Percentiles rank a stretch among this genome's conserved stretches.
phyloP scores from a whole-genome alignment of 2,888 invertebrate species.

The Syritta pipiens region DNA sequence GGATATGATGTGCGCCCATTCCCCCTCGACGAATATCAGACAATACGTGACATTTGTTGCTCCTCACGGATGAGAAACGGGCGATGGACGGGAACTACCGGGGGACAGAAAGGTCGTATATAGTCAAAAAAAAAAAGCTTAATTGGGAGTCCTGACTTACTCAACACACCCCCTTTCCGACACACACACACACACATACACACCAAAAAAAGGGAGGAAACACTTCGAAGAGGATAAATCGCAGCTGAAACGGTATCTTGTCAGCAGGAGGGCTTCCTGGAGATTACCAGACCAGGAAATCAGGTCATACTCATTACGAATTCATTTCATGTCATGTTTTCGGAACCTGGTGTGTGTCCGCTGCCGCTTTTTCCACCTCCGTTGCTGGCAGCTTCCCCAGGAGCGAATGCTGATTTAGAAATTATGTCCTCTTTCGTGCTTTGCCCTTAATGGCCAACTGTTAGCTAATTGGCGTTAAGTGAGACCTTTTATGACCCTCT shows the following conservation, averaged over 20 bases:
- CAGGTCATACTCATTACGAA: slow-evolving; percentile 67
- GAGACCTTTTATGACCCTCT: slow-evolving; percentile 56
- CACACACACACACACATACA: not conserved
- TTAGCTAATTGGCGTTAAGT: slow-evolving; percentile 69
- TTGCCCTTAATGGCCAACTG: slow-evolving; percentile 62
- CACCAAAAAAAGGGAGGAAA: not conserved
- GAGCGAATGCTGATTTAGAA: slow-evolving; percentile 55
- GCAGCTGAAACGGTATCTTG: slow-evolving; percentile 54
- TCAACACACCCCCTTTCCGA: not conserved
- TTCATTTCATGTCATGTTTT: slow-evolving; percentile 65
- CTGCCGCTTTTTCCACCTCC: too few species aligned
- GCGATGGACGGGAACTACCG: too few species aligned
- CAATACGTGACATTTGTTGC: slow-evolving; percentile 56
- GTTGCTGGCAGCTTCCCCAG: slow-evolving; percentile 11
- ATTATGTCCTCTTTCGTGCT: slow-evolving; percentile 47
- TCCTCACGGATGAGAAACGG: slow-evolving; percentile 5
- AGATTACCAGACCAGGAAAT: slow-evolving; percentile 50
- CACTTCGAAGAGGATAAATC: slow-evolving; percentile 23
- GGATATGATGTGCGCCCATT: slow-evolving; percentile 21
- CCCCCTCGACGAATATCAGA: slow-evolving; percentile 11
- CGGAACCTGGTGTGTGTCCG: slow-evolving; percentile 34
- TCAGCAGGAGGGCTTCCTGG: slow-evolving; percentile 50
- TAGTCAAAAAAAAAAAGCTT: slow-evolving; percentile 10
- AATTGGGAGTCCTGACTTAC: slow-evolving; percentile 41
- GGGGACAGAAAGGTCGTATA: not conserved